Conservation (phyloP, 2,888 invertebrate species). For the Baccha elongata region DNA sequence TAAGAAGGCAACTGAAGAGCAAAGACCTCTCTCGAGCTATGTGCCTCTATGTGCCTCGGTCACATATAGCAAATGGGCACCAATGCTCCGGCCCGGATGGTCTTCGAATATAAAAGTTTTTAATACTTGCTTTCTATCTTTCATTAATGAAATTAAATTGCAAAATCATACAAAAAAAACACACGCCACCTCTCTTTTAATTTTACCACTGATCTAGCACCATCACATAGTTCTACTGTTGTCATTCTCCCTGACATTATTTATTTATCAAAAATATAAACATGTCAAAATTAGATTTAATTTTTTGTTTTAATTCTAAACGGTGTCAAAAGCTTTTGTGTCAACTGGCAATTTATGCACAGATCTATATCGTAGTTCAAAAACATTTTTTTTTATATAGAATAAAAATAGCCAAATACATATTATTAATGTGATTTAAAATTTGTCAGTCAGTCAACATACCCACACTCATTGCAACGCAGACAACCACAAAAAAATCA, state of each 20-base stretch:
- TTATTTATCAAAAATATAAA: not conserved
- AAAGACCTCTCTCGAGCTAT: too few species aligned
- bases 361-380: not conserved
- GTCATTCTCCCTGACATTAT: not conserved
- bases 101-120: not conserved
- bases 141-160: too few species aligned
- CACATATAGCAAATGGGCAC: too few species aligned
- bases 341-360: not conserved
- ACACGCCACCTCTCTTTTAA: not conserved
- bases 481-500: not conserved
- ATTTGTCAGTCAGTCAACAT: not conserved
- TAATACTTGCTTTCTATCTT: too few species aligned
- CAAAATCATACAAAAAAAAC: too few species aligned
- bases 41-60: too few species aligned
- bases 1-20: too few species aligned
- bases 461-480: not conserved
- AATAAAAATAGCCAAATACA: not conserved
- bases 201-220: conserved; percentile 8
- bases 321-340: too few species aligned
- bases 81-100: too few species aligned
- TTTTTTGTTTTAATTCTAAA: too few species aligned
- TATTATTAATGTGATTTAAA: not conserved
- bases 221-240: conserved; percentile 6
- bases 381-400: not conserved
- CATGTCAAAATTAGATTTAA: too few species aligned